Evolutionary conservation across 2,888 invertebrate genomes (phyloP), one percentile per base, ranked within the genome.

Genomic region (Amphipoea lucens): DNA sequence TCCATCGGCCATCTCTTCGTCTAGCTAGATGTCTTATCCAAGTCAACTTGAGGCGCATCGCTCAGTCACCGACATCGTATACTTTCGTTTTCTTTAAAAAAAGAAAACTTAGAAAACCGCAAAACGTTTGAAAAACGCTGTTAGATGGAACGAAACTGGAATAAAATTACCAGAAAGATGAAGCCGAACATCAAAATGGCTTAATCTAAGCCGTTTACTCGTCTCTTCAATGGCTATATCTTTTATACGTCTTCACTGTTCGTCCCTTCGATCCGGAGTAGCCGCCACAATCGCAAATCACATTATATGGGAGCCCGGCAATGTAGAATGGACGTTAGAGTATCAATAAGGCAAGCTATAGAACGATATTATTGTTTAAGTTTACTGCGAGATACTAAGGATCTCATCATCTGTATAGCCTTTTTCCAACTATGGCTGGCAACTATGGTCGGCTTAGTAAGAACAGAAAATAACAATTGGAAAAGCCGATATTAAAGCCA

Each of bases 201-300:
- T 78, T 74, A 65, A 72, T 72, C 40, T 74, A 63, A 70, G 42
- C 74, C 70, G 11, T 72, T 73, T 42, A 71, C 77, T 70, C 6
- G 57, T 14, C 42, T 17, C 11, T 62, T n/a, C 60, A 73, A 42
- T 70, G 69, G 45, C 67, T 82, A 78, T 82, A 85, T 74, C 71
- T 85, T 68, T 72, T 82, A 74, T 78, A 81, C 36, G 67, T 72
- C 80, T 75, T 84, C 74, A 51, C 23, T 60, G 2, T 20, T 29
- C 74, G 73, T 76, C 76, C 74, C 70, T 85, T 85, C 74, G 76
- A 85, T 76, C 62, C 29, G 48, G 36, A 57, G 76, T 79, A 48
- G 66, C 69, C 29, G 65, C 84, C 86, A 68, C 83, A 74, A 69
- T 79, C 76, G 68, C 86, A 85, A 85, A 85, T 85, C 84, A 76